Conservation (phyloP, 2,113 vertebrate genomes). For the Osmerus eperlanus region DNA sequence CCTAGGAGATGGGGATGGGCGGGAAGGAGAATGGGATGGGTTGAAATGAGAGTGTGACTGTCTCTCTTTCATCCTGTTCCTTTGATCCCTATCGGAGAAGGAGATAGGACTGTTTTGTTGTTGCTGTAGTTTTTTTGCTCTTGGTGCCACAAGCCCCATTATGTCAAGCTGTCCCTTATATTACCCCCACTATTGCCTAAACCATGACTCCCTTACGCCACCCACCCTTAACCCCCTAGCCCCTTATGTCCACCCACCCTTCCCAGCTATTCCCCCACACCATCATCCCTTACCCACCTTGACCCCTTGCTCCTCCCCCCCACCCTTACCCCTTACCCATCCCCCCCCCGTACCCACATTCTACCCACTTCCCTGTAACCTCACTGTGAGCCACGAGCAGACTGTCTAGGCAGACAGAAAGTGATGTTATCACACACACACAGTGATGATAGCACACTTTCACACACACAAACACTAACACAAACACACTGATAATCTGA, state of each 20-base stretch:
- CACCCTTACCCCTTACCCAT: background rate
- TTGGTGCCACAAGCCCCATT: conserved; percentile 38
- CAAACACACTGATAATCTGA: conserved; percentile 28
- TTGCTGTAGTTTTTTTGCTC: conserved; percentile 32
- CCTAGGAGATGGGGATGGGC: conserved; percentile 10
- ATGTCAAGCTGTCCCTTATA: conserved; percentile 15
- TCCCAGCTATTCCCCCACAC: conserved; percentile 12
- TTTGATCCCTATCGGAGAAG: conserved; percentile 12
- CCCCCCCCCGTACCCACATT: conserved; percentile 10
- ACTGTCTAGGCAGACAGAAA: conserved; percentile 26
- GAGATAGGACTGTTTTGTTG: conserved; percentile 21
- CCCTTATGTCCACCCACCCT: conserved; percentile 10
- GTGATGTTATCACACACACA: background rate
- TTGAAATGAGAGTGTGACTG: conserved; percentile 2
- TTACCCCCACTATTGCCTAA: background rate
- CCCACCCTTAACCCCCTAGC: conserved; percentile 7
- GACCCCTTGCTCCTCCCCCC: background rate
- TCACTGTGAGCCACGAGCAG: conserved; percentile 69
- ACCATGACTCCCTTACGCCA: no score
- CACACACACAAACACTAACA: conserved; percentile 2
- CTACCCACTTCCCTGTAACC: conserved; percentile 57
- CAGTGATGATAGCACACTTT: conserved; percentile 1
- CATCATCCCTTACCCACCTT: background rate
- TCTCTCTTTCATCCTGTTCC: background rate
- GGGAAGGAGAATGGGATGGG: conserved; percentile 3